Base-by-base conservation (phyloP, 2,888 invertebrate species). In the Noctua janthe region DNA sequence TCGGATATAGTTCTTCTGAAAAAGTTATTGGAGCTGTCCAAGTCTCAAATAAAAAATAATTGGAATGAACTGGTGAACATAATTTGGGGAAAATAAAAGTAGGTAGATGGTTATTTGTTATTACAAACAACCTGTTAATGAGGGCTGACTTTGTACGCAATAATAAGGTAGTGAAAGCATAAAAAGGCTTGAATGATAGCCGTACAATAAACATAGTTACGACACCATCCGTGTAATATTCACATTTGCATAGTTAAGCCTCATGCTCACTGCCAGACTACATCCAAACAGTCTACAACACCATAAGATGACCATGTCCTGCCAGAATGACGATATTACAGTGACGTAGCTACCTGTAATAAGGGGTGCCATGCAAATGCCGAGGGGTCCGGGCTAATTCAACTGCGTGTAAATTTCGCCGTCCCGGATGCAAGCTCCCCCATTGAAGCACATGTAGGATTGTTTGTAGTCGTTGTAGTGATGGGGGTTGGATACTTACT, bases 331-430 rank as follows among this genome's bases (percentile, higher is more conserved):
- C 85, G 83, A 87, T 76, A 87, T 82, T 81, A 84, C 39, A 43
- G 77, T 85, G 83, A 85, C 79, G 71, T 85, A 80, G 82, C 78
- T 76, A 85, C 85, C 81, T 80, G 84, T 87, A 88, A 85, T 82
- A 87, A 86, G 82, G 87, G 87, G 87, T 83, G 79, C 74, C 54
- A 89, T 89, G 89, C 89, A 89, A 89, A 89, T 89, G 78, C 82
- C 82, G 66, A 76, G 81, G 85, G 89, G 83, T 81, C 71, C 76
- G 74, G 74, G 83, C 89, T 89, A 89, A 90, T 89, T 87, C 78
- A 75, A 84, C 87, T 80, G 85, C 83, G 87, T 90, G 91, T 91
- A 90, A 91, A 91, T 90, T 90, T 87, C 80, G 56, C 81, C 67
- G 81, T 74, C 81, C 89, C 74, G 88, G 67, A 80, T 76, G 74